Percentiles rank a stretch among this genome's conserved stretches.
Conservation (phyloP, 2,888 invertebrate species). For the Piscicola geometra region DNA sequence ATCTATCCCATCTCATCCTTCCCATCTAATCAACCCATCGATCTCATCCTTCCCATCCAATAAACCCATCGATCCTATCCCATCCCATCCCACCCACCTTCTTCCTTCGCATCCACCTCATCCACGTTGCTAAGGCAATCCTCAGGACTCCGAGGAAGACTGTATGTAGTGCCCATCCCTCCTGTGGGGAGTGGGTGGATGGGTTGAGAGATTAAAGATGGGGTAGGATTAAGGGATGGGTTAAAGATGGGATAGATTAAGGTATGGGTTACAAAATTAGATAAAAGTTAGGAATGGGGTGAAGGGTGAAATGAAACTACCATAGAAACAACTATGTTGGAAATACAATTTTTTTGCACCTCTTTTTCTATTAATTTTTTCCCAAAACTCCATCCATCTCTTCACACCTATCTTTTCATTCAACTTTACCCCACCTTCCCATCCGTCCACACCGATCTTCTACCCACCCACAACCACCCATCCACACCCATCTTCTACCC, state of each 20-base stretch:
- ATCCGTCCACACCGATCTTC: not conserved
- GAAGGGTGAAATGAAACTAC: no score
- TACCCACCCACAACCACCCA: no score
- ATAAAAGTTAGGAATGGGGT: no score
- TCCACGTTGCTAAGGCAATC: slow-evolving; percentile 85
- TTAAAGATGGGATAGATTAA: no score
- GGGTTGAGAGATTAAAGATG: no score
- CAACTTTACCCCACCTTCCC: not conserved
- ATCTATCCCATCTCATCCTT: not conserved
- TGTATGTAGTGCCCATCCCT: slow-evolving; percentile 71
- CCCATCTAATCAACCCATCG: not conserved
- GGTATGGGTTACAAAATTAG: no score
- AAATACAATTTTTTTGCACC: no score
- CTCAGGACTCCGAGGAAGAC: slow-evolving; percentile 84
- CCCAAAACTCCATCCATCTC: no score
- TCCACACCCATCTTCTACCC: no score
- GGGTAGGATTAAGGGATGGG: no score
- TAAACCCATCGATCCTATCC: not conserved
- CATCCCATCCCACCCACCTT: slow-evolving; percentile 28
- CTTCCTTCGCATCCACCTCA: slow-evolving; percentile 59
- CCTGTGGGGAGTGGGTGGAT: no score
- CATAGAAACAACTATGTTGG: no score
- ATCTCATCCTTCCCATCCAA: not conserved
- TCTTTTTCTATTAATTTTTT: slow-evolving; percentile 5
- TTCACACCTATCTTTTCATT: not conserved